These are phyloP conservation scores for Pristiophorus japonicus DNA, from an alignment of 2,113 vertebrate species.

Conservation along the genomic window DNA sequence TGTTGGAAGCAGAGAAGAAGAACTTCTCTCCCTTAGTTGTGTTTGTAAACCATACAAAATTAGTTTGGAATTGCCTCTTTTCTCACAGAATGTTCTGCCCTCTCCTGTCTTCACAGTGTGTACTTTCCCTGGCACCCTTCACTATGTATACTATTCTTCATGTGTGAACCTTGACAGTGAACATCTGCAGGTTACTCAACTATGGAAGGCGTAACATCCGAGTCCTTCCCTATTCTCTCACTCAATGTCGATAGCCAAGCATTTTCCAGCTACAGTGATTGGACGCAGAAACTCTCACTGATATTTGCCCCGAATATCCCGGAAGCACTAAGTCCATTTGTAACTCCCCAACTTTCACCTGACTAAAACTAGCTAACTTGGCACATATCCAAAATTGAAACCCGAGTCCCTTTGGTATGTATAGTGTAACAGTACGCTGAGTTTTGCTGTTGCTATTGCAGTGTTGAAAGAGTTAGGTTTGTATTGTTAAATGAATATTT, in stretches of 20 bases:
- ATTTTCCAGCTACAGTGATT: background rate
- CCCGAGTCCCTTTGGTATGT: background rate
- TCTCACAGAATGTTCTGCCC: background rate
- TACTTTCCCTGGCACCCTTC: background rate
- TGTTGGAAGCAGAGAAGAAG: background rate
- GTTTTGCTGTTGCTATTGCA: background rate
- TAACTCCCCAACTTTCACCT: background rate
- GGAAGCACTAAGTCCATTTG: background rate
- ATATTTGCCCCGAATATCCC: background rate
- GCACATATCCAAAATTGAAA: background rate
- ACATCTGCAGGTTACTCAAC: background rate
- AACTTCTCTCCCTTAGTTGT: background rate
- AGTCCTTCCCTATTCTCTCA: background rate
- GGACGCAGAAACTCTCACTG: background rate
- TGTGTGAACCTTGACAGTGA: background rate
- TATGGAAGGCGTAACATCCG: background rate
- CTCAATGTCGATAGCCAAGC: background rate
- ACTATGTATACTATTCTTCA: background rate
- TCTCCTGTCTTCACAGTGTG: background rate
- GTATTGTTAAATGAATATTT: background rate
- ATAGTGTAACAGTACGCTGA: background rate
- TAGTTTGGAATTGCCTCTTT: background rate
- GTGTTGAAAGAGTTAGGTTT: background rate
- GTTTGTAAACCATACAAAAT: background rate
- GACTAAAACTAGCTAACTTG: background rate